Percentiles rank a stretch among this genome's conserved stretches.
Evolutionary conservation across 2,888 invertebrate genomes (phyloP).

Genomic region (Caenorhabditis panamensis): DNA sequence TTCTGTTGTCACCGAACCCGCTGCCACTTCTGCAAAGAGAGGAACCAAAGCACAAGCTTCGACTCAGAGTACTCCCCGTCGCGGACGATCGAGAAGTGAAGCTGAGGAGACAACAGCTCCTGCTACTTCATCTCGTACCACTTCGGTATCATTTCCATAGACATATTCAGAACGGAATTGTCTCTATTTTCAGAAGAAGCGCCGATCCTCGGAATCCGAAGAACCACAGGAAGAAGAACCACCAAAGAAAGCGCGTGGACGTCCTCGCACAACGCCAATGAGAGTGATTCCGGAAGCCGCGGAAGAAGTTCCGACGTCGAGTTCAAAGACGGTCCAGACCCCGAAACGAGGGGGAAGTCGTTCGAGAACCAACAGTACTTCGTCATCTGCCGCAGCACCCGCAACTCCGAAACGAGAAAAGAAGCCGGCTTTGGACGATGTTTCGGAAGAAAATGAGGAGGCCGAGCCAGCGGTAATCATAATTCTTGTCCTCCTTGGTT

Average conservation of each 20-base stretch:
- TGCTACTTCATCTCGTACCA: not conserved
- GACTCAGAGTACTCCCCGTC: constrained; percentile 31
- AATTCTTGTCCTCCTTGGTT: not conserved
- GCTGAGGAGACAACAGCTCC: not conserved
- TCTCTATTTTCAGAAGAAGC: not conserved
- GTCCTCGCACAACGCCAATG: too few species aligned
- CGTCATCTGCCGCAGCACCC: constrained; percentile 1
- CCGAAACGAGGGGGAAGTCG: constrained; percentile 31
- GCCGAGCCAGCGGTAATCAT: constrained; percentile 2
- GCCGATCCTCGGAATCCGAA: too few species aligned
- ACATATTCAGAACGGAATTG: not conserved
- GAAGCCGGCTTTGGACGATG: constrained; percentile 9
- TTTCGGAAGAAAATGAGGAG: constrained; percentile 19
- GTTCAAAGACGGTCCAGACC: not conserved
- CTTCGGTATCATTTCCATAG: not conserved
- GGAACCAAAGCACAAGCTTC: not conserved
- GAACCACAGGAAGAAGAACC: too few species aligned
- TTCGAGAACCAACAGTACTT: constrained; percentile 26
- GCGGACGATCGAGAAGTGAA: not conserved
- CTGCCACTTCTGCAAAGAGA: not conserved
- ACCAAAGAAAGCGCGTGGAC: too few species aligned
- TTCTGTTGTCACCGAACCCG: constrained; percentile 20
- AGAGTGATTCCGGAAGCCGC: too few species aligned
- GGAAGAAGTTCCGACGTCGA: not conserved
- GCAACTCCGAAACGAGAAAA: constrained; percentile 28